These are phyloP conservation scores for Pseudorhombus dupliciocellatus DNA, from an alignment of 2,113 vertebrate genomes.

Conservation along the genomic window DNA sequence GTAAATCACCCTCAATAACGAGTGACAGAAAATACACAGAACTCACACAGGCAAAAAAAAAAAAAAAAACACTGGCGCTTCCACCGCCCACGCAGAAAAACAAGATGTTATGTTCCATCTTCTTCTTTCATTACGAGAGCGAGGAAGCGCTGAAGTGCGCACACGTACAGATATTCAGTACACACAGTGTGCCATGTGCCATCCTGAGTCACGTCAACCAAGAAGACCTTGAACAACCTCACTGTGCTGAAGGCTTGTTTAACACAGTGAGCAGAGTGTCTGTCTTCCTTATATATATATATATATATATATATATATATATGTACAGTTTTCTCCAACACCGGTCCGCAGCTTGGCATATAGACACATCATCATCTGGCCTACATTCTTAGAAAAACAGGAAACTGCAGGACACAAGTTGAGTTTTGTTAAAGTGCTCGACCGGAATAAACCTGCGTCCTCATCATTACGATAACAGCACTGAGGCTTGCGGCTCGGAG, in stretches of 20 bases:
- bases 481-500: constrained; percentile 51
- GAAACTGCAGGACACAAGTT: constrained; percentile 17
- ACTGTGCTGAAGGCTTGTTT: constrained; percentile 56
- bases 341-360: constrained; percentile 16
- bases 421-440: constrained; percentile 27
- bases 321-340: constrained; percentile 7
- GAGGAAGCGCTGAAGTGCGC: constrained; percentile 26
- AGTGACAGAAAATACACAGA: constrained; percentile 6
- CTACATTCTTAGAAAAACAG: constrained; percentile 12
- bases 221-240: constrained; percentile 47
- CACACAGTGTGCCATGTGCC: constrained; percentile 40
- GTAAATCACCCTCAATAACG: constrained; percentile 13
- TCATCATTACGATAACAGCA: constrained; percentile 56
- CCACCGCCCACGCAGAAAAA: constrained; percentile 28
- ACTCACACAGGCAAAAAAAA: constrained; percentile 11
- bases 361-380: constrained; percentile 23
- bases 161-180: background rate
- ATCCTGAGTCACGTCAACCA: constrained; percentile 23
- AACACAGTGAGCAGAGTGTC: constrained; percentile 36
- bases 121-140: constrained; percentile 47
- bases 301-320: background rate
- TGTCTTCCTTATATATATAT: constrained; percentile 25
- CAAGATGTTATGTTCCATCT: constrained; percentile 44
- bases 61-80: background rate
- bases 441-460: constrained; percentile 23